Evolutionary conservation across 1,140 invertebrate species (phyloP).

Genomic region (Temnothorax longispinosus): DNA sequence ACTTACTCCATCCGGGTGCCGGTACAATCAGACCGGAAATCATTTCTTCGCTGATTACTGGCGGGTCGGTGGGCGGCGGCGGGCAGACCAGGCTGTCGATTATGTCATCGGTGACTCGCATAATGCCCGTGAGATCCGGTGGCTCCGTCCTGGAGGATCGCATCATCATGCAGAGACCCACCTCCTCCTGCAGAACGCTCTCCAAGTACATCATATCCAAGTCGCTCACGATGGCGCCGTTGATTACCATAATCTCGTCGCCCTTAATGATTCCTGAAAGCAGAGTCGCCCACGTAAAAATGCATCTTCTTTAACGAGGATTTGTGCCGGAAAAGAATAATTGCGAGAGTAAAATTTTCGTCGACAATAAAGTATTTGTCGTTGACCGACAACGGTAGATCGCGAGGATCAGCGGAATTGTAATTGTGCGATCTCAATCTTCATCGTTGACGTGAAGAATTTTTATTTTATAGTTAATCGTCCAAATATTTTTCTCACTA

Average conservation of each 20-base stretch:
- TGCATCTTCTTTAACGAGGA: background rate
- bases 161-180: slow-evolving; percentile 99
- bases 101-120: slow-evolving; percentile 95
- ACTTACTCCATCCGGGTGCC: slow-evolving; percentile 96
- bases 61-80: slow-evolving; percentile 96
- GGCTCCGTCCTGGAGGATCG: slow-evolving; percentile 97
- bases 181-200: slow-evolving; percentile 97
- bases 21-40: slow-evolving; percentile 98
- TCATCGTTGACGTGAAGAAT: background rate
- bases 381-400: background rate
- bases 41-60: slow-evolving; percentile 97
- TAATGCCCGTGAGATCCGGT: slow-evolving; percentile 93
- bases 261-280: slow-evolving; percentile 96
- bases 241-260: slow-evolving; percentile 99
- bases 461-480: background rate
- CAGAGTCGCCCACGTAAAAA: background rate
- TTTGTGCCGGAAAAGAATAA: background rate
- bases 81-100: slow-evolving; percentile 98
- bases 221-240: slow-evolving; percentile 98
- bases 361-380: background rate
- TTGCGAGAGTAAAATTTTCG: background rate
- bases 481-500: background rate
- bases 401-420: background rate
- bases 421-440: background rate
- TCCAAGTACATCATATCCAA: slow-evolving; percentile 99